Base-by-base conservation (phyloP, 2,797 vertebrate genomes). In the Parambassis ranga region DNA sequence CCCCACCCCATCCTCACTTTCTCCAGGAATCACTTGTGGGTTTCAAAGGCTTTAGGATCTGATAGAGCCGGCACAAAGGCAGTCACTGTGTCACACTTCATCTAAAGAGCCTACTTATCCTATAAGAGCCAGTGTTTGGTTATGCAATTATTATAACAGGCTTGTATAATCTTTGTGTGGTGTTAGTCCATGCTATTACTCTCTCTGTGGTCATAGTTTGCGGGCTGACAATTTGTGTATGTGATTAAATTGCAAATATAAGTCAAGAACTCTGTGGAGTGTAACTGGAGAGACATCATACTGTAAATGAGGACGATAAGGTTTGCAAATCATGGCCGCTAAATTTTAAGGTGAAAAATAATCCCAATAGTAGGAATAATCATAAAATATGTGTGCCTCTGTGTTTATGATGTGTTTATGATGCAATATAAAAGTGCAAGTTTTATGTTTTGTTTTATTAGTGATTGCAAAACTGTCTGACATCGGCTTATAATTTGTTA, bases 21-120 rank as follows among this genome's bases (percentile, higher is more conserved):
- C 46, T 72, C 51, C 42, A 50, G 58, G 61, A 83, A 66, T 59
- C 61, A 64, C 73, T 73, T 1, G n/a, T 37, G 26, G 39, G 36
- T 83, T 78, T 74, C 46, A 69, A 64, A 65, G 60, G 50, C 28
- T 13, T 76, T 60, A 28, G n/a, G 46, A 71, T 79, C 67, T 73
- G 65, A 81, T 72, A 56, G 63, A 55, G 68, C 62, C 43, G 39
- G 38, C 43, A 26, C 46, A 62, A 46, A 75, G 52, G 50, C 75
- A 80, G 75, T 57, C 44, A 47, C 62, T 55, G 49, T 77, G 76
- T 74, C 59, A 78, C 32, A 61, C 63, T 76, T 78, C 24, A 75
- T 73, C 65, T 78, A 63, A 77, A 78, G 60, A 81, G 48, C 50
- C 68, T 65, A 72, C 55, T 84, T 67, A 77, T 76, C 72, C 69